Base-by-base conservation (phyloP, 2,888 invertebrate genomes). In the Drosophila yooni region DNA sequence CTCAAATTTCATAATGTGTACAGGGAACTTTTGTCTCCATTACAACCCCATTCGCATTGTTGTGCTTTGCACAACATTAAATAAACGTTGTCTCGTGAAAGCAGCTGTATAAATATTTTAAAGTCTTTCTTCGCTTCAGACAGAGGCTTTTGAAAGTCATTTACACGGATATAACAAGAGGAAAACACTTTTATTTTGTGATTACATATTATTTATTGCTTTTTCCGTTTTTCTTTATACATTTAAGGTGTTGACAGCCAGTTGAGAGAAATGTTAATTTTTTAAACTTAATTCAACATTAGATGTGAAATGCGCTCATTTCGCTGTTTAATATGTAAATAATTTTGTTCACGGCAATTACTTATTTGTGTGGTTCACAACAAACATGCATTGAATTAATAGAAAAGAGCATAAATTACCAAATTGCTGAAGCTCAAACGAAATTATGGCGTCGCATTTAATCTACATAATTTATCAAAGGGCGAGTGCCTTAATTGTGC, bases 381-480 rank as follows among this genome's bases (percentile, higher is more conserved):
- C 34, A 38, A 46, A 38, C 67, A 29, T 2, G 13, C 25, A 62
- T 75, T 79, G 73, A 63, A 67, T 65, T 69, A 62, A 79, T 65
- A 58, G 56, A 61, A 65, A 64, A 60, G 25, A 11, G 53, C 57
- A 68, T 74, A 74, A 64, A 76, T 72, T 54, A 68, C 29, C 27
- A 48, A 70, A 57, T 50, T 73, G 66, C 38, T 33, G 25, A 62
- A 77, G 71, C 48, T 70, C 58, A 69, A 80, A 62, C 67, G 65
- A 56, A 76, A 68, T 74, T 70, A 73, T 77, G 54, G 27, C 58
- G 50, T 54, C 48, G n/a, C 46, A 67, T 74, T 75, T 83, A 83
- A 86, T 81, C 79, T 83, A 75, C 83, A 79, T 86, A 81, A 81
- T 79, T 86, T 81, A 86, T 83, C 86, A 83, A 79, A 81, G 60